Evolutionary conservation across 1,140 invertebrate genomes (phyloP).

Genomic region (Rhyacophila brunnea): DNA sequence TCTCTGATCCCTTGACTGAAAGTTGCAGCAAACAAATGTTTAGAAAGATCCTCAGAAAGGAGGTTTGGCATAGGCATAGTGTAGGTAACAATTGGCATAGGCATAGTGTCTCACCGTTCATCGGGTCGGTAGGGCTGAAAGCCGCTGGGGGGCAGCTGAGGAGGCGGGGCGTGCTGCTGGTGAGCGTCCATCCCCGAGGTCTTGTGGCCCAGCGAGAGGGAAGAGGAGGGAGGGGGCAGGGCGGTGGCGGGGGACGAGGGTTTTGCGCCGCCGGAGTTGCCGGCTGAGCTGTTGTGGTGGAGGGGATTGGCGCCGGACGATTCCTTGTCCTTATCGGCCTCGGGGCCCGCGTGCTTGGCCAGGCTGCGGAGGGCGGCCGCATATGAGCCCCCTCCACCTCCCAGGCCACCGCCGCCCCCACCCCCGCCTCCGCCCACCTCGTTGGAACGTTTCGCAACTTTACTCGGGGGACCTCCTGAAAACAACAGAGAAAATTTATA

Average conservation of each 20-base stretch:
- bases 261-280: slow-evolving; percentile 28
- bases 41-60: too few species aligned
- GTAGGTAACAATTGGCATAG: too few species aligned
- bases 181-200: slow-evolving; percentile 29
- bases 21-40: too few species aligned
- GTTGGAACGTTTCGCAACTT: slow-evolving; percentile 49
- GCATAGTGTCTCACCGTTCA: slow-evolving; percentile 46
- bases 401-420: slow-evolving; percentile 17
- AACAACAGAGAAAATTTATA: slow-evolving; percentile 26
- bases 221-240: slow-evolving; percentile 38
- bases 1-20: too few species aligned
- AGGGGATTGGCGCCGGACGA: slow-evolving; percentile 42
- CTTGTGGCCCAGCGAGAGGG: slow-evolving; percentile 3
- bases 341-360: slow-evolving; percentile 65
- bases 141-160: slow-evolving; percentile 44
- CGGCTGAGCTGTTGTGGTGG: neutral
- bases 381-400: slow-evolving; percentile 52
- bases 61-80: too few species aligned
- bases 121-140: slow-evolving; percentile 53
- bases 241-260: slow-evolving; percentile 41
- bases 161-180: slow-evolving; percentile 25
- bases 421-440: slow-evolving; percentile 29
- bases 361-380: slow-evolving; percentile 68
- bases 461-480: slow-evolving; percentile 46
- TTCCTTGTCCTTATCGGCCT: slow-evolving; percentile 40